Conservation (phyloP, 2,888 invertebrate genomes). For the Halictus quadricinctus region DNA sequence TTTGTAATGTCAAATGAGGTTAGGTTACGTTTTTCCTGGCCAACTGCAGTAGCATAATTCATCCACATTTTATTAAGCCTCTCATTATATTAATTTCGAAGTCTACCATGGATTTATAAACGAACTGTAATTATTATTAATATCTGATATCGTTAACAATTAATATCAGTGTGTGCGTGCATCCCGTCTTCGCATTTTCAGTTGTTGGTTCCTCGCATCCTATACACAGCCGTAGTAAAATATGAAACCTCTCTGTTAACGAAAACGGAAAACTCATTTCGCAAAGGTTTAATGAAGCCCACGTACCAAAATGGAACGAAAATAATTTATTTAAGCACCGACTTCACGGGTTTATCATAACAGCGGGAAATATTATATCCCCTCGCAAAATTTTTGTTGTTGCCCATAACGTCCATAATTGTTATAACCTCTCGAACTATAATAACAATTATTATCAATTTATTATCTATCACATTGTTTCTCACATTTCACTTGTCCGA, state of each 20-base stretch:
- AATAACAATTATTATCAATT: too few species aligned
- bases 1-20: neutral
- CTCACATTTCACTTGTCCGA: neutral
- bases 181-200: neutral
- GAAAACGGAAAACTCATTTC: neutral
- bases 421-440: neutral
- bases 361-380: neutral
- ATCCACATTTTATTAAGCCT: too few species aligned
- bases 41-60: too few species aligned
- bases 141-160: neutral
- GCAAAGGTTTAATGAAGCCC: neutral
- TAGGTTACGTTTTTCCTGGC: neutral
- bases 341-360: neutral
- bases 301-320: neutral
- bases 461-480: neutral
- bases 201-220: neutral
- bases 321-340: neutral
- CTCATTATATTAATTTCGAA: neutral
- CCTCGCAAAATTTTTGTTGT: neutral
- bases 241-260: neutral
- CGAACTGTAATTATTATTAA: neutral
- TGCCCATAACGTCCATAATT: neutral
- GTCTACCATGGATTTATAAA: neutral
- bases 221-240: neutral
- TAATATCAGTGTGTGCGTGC: neutral